Percentiles rank a stretch among this genome's conserved stretches.
phyloP scores from a whole-genome alignment of 2,113 vertebrate genomes.

The Aleadryas rufinucha region DNA sequence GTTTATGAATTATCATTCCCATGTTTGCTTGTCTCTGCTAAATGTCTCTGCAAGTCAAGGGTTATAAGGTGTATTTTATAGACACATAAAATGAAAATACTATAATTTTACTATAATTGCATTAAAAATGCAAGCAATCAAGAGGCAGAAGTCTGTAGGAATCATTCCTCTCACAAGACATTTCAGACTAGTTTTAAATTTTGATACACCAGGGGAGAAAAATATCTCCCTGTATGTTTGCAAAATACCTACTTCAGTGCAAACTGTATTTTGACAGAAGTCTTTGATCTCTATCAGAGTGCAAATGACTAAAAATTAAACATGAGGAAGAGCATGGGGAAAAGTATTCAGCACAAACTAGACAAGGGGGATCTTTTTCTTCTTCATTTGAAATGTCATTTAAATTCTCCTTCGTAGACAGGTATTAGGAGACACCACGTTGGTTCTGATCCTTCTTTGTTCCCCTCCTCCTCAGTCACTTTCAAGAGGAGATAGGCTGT shows the following conservation, averaged over 20 bases:
- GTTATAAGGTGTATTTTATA: background rate
- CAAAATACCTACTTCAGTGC: constrained; percentile 18
- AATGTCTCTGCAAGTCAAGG: background rate
- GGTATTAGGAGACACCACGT: background rate
- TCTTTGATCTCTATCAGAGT: constrained; percentile 57
- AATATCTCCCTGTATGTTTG: constrained; percentile 18
- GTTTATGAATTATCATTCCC: background rate
- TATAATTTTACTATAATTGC: background rate
- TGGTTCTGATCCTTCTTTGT: background rate
- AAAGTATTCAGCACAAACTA: background rate
- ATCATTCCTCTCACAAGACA: background rate
- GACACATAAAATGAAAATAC: background rate
- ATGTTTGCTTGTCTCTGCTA: background rate
- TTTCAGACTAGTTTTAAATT: constrained; percentile 8
- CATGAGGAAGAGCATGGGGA: constrained; percentile 4
- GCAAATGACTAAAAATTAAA: constrained; percentile 60
- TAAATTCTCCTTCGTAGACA: background rate
- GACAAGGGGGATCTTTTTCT: background rate
- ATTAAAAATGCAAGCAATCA: background rate
- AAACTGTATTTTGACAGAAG: constrained; percentile 18
- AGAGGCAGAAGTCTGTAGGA: background rate
- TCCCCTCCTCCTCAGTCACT: background rate
- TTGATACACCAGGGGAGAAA: background rate
- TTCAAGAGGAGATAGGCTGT: background rate
- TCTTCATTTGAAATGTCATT: constrained; percentile 21